These are phyloP conservation scores for Danio choprae DNA, from an alignment of 2,797 vertebrate genomes.

Conservation along the genomic window DNA sequence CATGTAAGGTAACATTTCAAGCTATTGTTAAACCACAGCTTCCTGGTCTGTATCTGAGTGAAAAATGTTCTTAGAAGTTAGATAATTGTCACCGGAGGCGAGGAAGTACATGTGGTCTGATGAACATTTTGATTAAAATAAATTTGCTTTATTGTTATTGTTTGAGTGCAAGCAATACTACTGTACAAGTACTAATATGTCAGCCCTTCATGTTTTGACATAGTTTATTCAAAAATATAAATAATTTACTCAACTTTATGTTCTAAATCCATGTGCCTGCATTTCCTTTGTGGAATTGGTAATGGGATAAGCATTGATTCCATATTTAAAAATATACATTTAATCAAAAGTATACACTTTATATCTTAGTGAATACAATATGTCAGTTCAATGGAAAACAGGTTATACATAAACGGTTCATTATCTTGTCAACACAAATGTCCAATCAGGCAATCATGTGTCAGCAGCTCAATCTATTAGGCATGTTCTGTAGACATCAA, in stretches of 20 bases:
- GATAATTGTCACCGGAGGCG: not conserved
- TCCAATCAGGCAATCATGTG: too few relatives aligned
- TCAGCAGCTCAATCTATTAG: too few relatives aligned
- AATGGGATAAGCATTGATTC: not conserved
- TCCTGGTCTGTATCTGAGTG: not conserved
- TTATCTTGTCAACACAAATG: too few relatives aligned
- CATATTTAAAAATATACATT: not conserved
- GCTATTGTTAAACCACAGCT: not conserved
- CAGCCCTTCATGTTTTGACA: not conserved
- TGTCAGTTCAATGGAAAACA: too few relatives aligned
- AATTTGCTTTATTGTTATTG: not conserved
- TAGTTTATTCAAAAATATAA: not conserved
- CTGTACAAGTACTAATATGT: too few relatives aligned
- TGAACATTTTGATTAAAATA: constrained; percentile 10
- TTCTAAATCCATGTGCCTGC: not conserved
- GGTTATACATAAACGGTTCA: too few relatives aligned
- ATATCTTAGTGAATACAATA: too few relatives aligned
- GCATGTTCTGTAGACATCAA: too few relatives aligned
- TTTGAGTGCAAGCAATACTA: not conserved
- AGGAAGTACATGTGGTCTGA: not conserved
- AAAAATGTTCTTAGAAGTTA: not conserved
- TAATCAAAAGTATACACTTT: too few relatives aligned
- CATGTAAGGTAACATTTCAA: not conserved
- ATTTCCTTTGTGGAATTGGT: not conserved
- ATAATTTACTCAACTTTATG: not conserved